These are phyloP conservation scores for Drosophila virilis DNA, from an alignment of 1,140 invertebrate species.

Conservation along the genomic window DNA sequence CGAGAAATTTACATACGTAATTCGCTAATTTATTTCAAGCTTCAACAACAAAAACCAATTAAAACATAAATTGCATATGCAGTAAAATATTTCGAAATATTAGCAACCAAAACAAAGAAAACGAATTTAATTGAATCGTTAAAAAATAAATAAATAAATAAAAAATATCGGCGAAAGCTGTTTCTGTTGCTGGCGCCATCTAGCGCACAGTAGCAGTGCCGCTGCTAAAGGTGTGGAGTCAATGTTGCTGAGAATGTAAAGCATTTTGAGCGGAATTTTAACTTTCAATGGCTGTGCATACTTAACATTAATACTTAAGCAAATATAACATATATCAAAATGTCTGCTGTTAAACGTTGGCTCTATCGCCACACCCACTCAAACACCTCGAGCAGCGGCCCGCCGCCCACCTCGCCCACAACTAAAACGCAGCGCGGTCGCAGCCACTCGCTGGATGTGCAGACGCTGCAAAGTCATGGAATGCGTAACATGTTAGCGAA, in stretches of 20 bases:
- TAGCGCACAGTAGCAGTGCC: constrained; percentile 20
- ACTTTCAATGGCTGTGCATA: constrained; percentile 39
- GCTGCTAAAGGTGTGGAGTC: constrained; percentile 22
- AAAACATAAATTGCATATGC: constrained; percentile 24
- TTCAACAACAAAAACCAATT: constrained; percentile 7
- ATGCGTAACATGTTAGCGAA: constrained; percentile 85
- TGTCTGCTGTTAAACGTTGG: constrained; percentile 87
- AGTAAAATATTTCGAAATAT: constrained; percentile 14
- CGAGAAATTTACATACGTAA: constrained; percentile 52
- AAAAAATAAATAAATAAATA: neutral
- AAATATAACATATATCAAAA: constrained; percentile 82
- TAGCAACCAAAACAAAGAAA: neutral
- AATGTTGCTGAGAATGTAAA: constrained; percentile 30
- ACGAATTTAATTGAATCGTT: neutral
- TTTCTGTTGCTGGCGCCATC: constrained; percentile 38
- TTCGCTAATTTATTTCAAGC: constrained; percentile 41
- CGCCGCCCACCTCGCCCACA: constrained; percentile 67
- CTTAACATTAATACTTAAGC: constrained; percentile 19
- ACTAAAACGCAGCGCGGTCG: constrained; percentile 84
- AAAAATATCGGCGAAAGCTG: constrained; percentile 9
- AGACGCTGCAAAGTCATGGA: constrained; percentile 89
- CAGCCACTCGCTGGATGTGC: constrained; percentile 91
- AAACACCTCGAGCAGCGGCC: constrained; percentile 78
- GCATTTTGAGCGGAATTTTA: constrained; percentile 17
- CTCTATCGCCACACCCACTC: constrained; percentile 83